Evolutionary conservation across 2,113 vertebrate genomes (phyloP).

Genomic region (Antigone vipio): DNA sequence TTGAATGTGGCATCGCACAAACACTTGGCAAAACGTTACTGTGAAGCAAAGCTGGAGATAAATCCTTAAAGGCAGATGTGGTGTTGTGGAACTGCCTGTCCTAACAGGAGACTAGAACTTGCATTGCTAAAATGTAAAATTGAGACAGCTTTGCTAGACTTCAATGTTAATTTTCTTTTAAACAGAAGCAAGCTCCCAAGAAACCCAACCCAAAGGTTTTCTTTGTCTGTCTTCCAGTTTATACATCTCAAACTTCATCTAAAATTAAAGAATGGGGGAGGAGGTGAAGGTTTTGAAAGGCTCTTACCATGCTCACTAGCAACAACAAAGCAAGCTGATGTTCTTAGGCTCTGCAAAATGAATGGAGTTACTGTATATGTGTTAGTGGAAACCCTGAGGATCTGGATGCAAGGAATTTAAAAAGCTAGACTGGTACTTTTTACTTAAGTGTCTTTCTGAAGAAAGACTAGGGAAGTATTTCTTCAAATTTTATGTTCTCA

Average conservation of each 20-base stretch:
- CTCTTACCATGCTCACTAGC: neutral
- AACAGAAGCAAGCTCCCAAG: neutral
- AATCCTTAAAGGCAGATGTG: neutral
- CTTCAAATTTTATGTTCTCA: neutral
- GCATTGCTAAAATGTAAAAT: neutral
- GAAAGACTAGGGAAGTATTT: neutral
- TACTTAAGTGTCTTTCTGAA: neutral
- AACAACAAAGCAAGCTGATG: neutral
- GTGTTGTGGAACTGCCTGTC: neutral
- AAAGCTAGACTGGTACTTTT: neutral
- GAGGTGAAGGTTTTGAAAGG: neutral
- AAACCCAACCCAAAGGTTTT: neutral
- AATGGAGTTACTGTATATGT: neutral
- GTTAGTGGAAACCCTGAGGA: neutral
- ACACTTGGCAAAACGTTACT: neutral
- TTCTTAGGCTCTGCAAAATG: neutral
- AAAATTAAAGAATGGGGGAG: neutral
- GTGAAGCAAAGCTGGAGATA: neutral
- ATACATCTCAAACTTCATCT: neutral
- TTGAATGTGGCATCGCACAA: neutral
- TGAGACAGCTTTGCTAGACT: neutral
- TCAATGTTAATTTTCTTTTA: neutral
- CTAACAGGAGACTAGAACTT: neutral
- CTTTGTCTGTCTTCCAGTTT: neutral
- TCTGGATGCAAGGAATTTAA: neutral